Conservation (phyloP, 2,888 invertebrate species). For the Macaria liturata region DNA sequence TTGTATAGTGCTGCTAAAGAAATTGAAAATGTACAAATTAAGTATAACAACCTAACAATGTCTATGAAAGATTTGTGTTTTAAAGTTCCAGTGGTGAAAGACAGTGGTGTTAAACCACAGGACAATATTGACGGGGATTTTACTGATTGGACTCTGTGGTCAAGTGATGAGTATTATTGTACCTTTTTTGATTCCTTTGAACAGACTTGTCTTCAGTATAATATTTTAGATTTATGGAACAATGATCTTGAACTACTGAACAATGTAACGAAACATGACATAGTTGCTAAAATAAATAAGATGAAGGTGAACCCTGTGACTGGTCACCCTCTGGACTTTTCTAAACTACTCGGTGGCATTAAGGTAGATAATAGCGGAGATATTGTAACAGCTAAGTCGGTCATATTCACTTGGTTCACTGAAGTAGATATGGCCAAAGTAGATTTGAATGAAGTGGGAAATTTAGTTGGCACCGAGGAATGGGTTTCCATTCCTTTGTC, state of each 20-base stretch:
- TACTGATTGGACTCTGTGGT: constrained; percentile 83
- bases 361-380: constrained; percentile 82
- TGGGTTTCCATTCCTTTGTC: constrained; percentile 86
- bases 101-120: constrained; percentile 32
- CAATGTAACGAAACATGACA: constrained; percentile 83
- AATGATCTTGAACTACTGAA: constrained; percentile 80
- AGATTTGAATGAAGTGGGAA: constrained; percentile 86
- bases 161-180: constrained; percentile 85
- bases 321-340: constrained; percentile 86
- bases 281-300: constrained; percentile 84
- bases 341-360: constrained; percentile 84
- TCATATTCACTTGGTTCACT: constrained; percentile 86
- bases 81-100: constrained; percentile 70
- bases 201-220: constrained; percentile 84
- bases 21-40: constrained; percentile 66
- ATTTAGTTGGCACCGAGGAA: constrained; percentile 89
- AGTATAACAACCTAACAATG: constrained; percentile 49
- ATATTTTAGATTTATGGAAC: constrained; percentile 88
- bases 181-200: constrained; percentile 84
- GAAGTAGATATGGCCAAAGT: constrained; percentile 87
- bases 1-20: constrained; percentile 78
- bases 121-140: constrained; percentile 51
- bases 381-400: constrained; percentile 85
- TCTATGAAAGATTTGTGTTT: constrained; percentile 67
- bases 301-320: constrained; percentile 84